Base-by-base conservation (phyloP, 2,888 invertebrate genomes). In the Acronicta aceris region DNA sequence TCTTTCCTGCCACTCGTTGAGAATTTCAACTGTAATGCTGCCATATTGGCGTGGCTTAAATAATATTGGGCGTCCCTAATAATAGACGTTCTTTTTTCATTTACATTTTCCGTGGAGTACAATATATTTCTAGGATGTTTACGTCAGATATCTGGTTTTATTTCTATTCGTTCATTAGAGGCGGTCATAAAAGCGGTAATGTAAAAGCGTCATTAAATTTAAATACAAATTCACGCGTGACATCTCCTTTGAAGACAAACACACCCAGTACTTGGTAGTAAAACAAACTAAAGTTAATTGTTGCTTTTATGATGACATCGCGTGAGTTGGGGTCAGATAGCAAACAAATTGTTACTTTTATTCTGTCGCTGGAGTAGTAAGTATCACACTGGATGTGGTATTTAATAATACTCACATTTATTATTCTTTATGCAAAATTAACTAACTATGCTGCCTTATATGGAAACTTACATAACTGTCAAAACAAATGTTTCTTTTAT, bases 231-330 rank as follows among this genome's bases (percentile, higher is more conserved):
- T 83, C 76, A 81, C 79, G 83, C 84, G 87, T 89, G 86, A 86
- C 88, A 86, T 90, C 86, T 89, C 66, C 86, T 91, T 90, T 89
- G 88, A 89, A 89, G 89, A 88, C 86, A 88, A 89, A 91, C 88
- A 89, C 83, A 79, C 86, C 82, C 81, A 81, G 80, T 77, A 78
- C 79, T 81, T 81, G 79, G 84, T 82, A 84, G 85, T 89, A 89
- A 91, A 92, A 90, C 89, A 92, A 90, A 89, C 86, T 85, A 81
- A 84, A 83, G 86, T 89, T 93, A 91, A 93, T 93, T 92, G 90
- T 89, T 80, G 78, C 85, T 90, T 93, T 92, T 92, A 93, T 89
- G 89, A 89, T 83, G 85, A 82, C 84, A 89, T 93, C 85, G 93
- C 93, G 93, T 93, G 93, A 79, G 86, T 67, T 81, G 76, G 83